Evolutionary conservation across 2,113 vertebrate genomes (phyloP).

Genomic region (Pantherophis guttatus): DNA sequence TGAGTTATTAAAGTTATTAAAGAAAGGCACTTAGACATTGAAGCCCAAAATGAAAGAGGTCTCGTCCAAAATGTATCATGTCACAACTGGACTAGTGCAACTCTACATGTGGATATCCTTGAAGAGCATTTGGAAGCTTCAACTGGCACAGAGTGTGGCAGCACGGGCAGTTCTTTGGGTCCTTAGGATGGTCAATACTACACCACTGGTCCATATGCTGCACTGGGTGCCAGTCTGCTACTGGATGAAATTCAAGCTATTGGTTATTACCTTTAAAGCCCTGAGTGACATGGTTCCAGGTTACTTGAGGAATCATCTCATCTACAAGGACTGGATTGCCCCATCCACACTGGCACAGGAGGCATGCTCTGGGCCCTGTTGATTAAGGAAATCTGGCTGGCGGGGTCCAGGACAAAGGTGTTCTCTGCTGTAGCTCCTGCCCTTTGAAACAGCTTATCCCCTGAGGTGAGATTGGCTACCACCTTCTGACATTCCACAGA

Average conservation of each 20-base stretch:
- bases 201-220: neutral
- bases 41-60: neutral
- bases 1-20: neutral
- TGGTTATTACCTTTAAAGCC: neutral
- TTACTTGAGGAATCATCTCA: neutral
- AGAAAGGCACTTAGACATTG: neutral
- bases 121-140: neutral
- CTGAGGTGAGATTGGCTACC: neutral
- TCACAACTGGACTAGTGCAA: neutral
- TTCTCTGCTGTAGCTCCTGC: neutral
- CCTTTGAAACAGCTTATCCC: neutral
- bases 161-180: neutral
- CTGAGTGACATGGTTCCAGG: neutral
- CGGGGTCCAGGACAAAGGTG: neutral
- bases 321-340: neutral
- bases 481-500: neutral
- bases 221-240: neutral
- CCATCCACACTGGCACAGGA: neutral
- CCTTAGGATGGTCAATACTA: neutral
- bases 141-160: neutral
- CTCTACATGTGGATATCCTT: neutral
- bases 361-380: neutral
- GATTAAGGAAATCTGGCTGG: neutral
- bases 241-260: neutral
- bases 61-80: neutral